These are phyloP conservation scores for Muraenolepis orangiensis DNA, from an alignment of 2,797 vertebrate genomes.

Conservation along the genomic window DNA sequence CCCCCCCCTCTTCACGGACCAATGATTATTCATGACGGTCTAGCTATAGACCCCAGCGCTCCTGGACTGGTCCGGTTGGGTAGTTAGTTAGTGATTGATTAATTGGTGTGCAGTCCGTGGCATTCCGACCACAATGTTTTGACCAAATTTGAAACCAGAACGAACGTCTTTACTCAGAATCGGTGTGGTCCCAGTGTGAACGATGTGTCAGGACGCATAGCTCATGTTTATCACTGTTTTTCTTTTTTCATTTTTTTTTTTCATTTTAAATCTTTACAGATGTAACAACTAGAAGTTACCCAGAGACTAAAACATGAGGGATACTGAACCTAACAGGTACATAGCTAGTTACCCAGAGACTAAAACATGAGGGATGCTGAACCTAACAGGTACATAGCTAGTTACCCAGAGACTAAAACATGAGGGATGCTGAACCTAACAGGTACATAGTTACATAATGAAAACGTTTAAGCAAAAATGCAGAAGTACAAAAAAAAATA, in stretches of 20 bases:
- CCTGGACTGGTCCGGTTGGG: not conserved
- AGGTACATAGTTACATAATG: too few species aligned
- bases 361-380: conserved; percentile 70
- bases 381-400: conserved; percentile 68
- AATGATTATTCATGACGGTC: not conserved
- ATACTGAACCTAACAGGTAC: conserved; percentile 66
- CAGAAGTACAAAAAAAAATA: conserved; percentile 57
- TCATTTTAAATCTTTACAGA: too few species aligned
- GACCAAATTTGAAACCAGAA: not conserved
- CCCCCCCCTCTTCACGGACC: not conserved
- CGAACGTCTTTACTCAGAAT: not conserved
- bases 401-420: conserved; percentile 72
- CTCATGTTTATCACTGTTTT: not conserved
- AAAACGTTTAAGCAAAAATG: conserved; percentile 60
- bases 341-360: conserved; percentile 71
- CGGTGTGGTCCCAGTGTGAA: not conserved
- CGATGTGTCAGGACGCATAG: not conserved
- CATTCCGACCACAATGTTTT: not conserved
- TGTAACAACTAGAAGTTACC: conserved; percentile 75
- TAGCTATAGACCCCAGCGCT: not conserved
- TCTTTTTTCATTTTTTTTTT: too few species aligned
- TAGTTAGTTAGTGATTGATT: not conserved
- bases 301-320: conserved; percentile 69
- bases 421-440: conserved; percentile 65
- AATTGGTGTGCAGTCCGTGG: not conserved